Evolutionary conservation across 2,797 vertebrate genomes (phyloP), one percentile per base, ranked within the genome.

Genomic region (Cephalopachus bancanus): DNA sequence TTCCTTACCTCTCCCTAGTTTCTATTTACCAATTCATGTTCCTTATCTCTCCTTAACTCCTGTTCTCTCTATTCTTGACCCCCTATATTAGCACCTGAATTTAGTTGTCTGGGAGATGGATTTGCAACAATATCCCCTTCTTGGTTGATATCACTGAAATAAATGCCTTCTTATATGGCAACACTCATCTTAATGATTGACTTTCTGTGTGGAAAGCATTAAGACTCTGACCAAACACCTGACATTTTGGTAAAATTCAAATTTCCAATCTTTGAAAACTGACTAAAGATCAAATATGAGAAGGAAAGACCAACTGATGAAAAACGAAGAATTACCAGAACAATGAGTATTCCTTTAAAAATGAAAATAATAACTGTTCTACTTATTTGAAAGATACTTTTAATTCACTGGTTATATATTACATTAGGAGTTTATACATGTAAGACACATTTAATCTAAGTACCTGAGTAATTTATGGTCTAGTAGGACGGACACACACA

Each of bases 321-420:
- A 64, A 91, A 93, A 81, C 7, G 62, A 22, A 7, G 15, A 51
- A 62, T 91, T 83, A 51, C 69, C 8, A 53, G 30, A 57, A 67
- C 19, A 80, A 67, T 84, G 12, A 28, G 85, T 91, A 79, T 57
- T 88, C 37, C 89, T 92, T 89, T 17, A 87, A 57, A 74, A 87
- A 19, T 93, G 11, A 84, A 72, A 93, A 62, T 69, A 44, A 33
- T 11, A 78, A 22, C 37, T 83, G 12, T 86, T 83, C 10, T 37
- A 24, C 6, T 33, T 90, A 19, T 53, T 88, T 83, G 1, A 60
- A 80, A 83, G 20, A 75, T 28, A 28, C 2, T 37, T 95, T 44
- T 95, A 62, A 86, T 83, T 2, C 0, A 86, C 12, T 28, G 12
- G 57, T 5, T 67, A 7, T 10, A 4, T 15, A 59, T 1, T 88